Evolutionary conservation across 2,888 invertebrate genomes (phyloP).

Genomic region (Pyrrhosoma nymphula): DNA sequence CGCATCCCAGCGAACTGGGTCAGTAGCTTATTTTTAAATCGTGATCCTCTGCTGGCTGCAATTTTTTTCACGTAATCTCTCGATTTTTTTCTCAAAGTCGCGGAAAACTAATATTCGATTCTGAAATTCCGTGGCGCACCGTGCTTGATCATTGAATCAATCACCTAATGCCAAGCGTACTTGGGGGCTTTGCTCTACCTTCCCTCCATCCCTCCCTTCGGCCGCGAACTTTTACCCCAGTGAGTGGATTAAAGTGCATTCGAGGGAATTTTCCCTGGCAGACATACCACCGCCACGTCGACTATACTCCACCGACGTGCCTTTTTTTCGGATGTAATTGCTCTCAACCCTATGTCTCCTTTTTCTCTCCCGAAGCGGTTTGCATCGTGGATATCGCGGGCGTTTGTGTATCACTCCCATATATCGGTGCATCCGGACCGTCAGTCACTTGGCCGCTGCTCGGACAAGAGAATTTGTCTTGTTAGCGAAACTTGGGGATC

Average conservation of each 20-base stretch:
- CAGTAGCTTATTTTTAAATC: neutral
- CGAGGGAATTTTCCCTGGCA: neutral
- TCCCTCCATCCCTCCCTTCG: neutral
- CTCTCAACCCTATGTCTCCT: neutral
- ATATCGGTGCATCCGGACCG: neutral
- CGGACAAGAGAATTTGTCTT: neutral
- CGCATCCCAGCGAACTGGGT: neutral
- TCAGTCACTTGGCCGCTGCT: neutral
- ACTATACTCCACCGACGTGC: neutral
- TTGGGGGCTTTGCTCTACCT: neutral
- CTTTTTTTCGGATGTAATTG: neutral
- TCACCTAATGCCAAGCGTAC: neutral
- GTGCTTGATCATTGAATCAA: neutral
- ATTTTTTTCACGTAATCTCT: neutral
- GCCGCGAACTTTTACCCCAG: neutral
- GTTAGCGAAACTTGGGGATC: neutral
- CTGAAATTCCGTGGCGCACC: neutral
- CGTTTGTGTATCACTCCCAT: neutral
- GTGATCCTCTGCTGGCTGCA: neutral
- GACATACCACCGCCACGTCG: neutral
- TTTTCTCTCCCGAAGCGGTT: neutral
- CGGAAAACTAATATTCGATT: neutral
- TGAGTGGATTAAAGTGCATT: neutral
- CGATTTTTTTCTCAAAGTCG: neutral
- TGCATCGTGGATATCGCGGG: neutral